Percentiles rank a stretch among this genome's conserved stretches.
These are phyloP conservation scores for Criorhina ranunculi DNA, from an alignment of 2,888 invertebrate genomes.

Conservation along the genomic window DNA sequence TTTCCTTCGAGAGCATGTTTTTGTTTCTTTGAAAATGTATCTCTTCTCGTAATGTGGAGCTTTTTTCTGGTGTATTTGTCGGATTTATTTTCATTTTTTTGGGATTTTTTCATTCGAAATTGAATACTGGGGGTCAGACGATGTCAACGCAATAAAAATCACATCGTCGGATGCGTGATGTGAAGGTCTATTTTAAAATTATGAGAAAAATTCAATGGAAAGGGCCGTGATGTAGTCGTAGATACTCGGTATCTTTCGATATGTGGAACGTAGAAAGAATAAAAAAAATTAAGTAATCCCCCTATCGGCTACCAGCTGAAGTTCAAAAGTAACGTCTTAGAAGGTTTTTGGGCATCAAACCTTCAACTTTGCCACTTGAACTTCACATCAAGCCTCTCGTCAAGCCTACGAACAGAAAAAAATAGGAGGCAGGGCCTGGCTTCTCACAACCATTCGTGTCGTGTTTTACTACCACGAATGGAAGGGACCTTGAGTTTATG, in stretches of 20 bases:
- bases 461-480: no score
- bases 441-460: no score
- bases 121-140: constrained; percentile 50
- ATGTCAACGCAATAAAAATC: constrained; percentile 61
- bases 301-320: no score
- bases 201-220: constrained; percentile 46
- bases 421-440: no score
- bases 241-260: background rate
- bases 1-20: constrained; percentile 61
- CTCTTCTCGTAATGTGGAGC: constrained; percentile 29
- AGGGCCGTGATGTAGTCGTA: constrained; percentile 4
- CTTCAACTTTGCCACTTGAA: no score
- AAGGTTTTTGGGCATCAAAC: no score
- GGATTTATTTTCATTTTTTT: background rate
- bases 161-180: constrained; percentile 10
- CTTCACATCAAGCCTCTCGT: no score
- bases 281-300: no score
- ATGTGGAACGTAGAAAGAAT: no score
- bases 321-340: no score
- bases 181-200: constrained; percentile 30
- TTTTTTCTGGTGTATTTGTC: constrained; percentile 42
- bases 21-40: constrained; percentile 67
- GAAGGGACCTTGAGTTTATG: no score
- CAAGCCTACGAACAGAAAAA: no score
- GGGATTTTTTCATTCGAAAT: constrained; percentile 5